Percentiles rank a stretch among this genome's conserved stretches.
Evolutionary conservation across 2,797 vertebrate genomes (phyloP).

Genomic region (Sternotherus odoratus): DNA sequence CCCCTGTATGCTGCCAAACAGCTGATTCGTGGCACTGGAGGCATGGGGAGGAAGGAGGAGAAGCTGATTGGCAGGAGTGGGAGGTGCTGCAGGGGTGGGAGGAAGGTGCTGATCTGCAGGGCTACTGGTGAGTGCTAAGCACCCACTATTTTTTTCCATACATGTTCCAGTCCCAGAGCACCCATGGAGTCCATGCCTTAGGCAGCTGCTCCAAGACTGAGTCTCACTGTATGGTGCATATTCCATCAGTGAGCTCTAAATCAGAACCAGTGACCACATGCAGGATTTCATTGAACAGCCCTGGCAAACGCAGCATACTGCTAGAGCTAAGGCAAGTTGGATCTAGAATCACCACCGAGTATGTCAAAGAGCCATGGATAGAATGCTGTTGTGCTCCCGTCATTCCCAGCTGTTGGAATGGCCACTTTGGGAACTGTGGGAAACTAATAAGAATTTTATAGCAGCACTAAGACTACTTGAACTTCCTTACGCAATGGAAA

Average conservation of each 20-base stretch:
- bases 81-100: too few relatives aligned
- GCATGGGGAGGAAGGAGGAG: too few relatives aligned
- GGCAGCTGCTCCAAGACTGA: background rate
- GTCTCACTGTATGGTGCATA: background rate
- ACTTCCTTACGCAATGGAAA: rapidly evolving
- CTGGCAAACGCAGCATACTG: background rate
- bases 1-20: too few relatives aligned
- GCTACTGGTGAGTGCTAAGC: too few relatives aligned
- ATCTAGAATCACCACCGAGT: background rate
- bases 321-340: background rate
- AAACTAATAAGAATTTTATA: background rate
- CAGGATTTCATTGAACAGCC: background rate
- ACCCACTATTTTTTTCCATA: too few relatives aligned
- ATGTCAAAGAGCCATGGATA: background rate
- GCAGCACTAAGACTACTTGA: background rate
- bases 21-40: too few relatives aligned
- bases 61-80: too few relatives aligned
- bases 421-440: background rate
- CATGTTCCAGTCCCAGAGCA: too few relatives aligned
- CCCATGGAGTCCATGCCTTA: too few relatives aligned
- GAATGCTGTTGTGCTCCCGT: background rate
- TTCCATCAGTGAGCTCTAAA: background rate
- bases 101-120: too few relatives aligned
- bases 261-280: background rate
- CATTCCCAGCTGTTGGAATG: background rate